Conservation (phyloP, 2,888 invertebrate genomes). For the Smittia sp. region DNA sequence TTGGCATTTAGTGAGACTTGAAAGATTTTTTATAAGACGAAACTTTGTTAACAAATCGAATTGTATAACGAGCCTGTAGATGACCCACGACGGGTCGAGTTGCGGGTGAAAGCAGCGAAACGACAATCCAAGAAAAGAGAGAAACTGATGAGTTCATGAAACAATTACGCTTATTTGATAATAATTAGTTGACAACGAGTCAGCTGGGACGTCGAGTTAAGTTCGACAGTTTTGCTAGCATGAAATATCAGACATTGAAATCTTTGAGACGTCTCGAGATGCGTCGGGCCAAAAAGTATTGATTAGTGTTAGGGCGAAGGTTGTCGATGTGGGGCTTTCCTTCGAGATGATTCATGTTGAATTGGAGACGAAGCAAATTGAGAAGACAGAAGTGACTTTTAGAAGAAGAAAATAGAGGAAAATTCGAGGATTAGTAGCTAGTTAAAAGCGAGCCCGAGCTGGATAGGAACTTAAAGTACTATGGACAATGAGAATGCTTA, state of each 20-base stretch:
- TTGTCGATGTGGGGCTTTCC: neutral
- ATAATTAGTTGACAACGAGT: neutral
- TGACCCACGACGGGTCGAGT: neutral
- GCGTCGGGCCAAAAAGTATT: neutral
- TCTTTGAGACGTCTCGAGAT: neutral
- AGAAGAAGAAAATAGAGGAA: neutral
- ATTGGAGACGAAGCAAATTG: neutral
- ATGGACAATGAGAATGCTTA: neutral
- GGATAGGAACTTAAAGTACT: slow-evolving; percentile 21
- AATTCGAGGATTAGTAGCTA: neutral
- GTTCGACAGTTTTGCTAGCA: neutral
- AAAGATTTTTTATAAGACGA: slow-evolving; percentile 16
- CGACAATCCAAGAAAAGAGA: neutral
- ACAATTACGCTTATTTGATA: slow-evolving; percentile 36
- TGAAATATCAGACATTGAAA: neutral
- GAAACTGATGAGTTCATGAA: slow-evolving; percentile 17
- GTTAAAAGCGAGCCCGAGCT: neutral
- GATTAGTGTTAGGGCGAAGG: neutral
- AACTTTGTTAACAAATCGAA: slow-evolving; percentile 37
- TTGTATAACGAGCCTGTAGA: neutral
- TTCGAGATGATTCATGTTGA: slow-evolving; percentile 22
- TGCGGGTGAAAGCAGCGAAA: neutral
- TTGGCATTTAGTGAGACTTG: slow-evolving; percentile 37
- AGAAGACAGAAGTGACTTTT: neutral
- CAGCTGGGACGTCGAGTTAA: neutral